Evolutionary conservation across 1,140 invertebrate species (phyloP).

Genomic region (Diploscapter pachys): DNA sequence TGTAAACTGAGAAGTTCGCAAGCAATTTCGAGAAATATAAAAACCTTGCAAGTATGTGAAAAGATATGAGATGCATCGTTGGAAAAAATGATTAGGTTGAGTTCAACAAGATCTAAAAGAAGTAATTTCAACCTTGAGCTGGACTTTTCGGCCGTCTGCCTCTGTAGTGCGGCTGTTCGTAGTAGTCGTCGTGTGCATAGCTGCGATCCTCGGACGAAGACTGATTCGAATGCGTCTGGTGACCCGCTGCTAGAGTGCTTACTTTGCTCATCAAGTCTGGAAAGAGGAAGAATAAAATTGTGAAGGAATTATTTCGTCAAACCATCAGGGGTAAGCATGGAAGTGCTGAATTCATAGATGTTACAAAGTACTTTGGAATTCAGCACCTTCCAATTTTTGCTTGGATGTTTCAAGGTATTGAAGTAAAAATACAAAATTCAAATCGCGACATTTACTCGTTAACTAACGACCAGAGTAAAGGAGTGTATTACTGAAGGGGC

Average conservation of each 20-base stretch:
- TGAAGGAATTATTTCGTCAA: neutral
- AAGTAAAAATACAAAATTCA: no score
- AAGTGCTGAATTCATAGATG: neutral
- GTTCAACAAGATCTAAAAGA: slow-evolving; percentile 18
- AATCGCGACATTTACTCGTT: no score
- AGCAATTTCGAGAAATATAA: no score
- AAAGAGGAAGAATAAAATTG: slow-evolving; percentile 30
- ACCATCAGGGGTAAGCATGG: no score
- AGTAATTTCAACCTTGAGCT: slow-evolving; percentile 8
- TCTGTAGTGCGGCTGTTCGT: slow-evolving; percentile 37
- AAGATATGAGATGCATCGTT: no score
- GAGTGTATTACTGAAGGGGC: no score
- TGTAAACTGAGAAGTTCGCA: neutral
- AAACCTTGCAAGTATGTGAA: no score
- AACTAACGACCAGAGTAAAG: no score
- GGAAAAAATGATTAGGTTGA: no score
- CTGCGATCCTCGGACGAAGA: slow-evolving; percentile 47
- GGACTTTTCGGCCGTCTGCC: slow-evolving; percentile 30
- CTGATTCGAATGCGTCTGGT: slow-evolving; percentile 22
- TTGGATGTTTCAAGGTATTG: neutral
- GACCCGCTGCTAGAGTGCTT: slow-evolving; percentile 9
- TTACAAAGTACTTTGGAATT: neutral
- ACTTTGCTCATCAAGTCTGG: slow-evolving; percentile 30
- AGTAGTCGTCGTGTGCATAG: slow-evolving; percentile 55
- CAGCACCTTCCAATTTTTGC: slow-evolving; percentile 5